Percentiles rank a stretch among this genome's conserved stretches.
Evolutionary conservation across 2,888 invertebrate genomes (phyloP).

Genomic region (Apotomis turbidana): DNA sequence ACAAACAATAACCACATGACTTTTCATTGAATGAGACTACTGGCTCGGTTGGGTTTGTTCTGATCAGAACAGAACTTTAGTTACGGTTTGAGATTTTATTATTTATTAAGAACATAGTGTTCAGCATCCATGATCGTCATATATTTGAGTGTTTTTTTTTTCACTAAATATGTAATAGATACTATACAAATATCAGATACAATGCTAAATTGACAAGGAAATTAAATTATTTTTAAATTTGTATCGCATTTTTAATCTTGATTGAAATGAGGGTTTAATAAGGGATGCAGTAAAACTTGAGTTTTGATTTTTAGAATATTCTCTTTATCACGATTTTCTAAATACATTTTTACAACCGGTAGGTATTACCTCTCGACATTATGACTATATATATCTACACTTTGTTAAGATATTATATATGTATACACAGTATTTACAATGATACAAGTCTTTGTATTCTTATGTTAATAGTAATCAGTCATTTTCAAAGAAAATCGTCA

Average conservation of each 20-base stretch:
- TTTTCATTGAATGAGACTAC: background rate
- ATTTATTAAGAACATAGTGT: too few relatives aligned
- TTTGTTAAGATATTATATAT: conserved; percentile 60
- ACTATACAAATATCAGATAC: too few relatives aligned
- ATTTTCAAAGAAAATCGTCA: conserved; percentile 57
- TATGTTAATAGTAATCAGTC: conserved; percentile 71
- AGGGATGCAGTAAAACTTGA: conserved; percentile 17
- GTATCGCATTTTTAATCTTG: background rate
- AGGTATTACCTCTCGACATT: conserved; percentile 52
- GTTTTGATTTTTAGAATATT: conserved; percentile 45
- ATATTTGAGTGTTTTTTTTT: too few relatives aligned
- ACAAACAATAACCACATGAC: conserved; percentile 34
- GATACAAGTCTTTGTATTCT: conserved; percentile 52
- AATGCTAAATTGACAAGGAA: too few relatives aligned
- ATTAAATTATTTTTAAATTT: background rate
- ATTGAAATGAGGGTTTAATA: background rate
- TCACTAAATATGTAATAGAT: too few relatives aligned
- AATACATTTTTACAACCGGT: conserved; percentile 66
- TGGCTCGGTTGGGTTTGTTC: too few relatives aligned
- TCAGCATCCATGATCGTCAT: too few relatives aligned
- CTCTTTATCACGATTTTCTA: conserved; percentile 59
- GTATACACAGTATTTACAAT: conserved; percentile 62
- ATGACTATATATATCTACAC: conserved; percentile 57
- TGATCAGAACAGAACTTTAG: too few relatives aligned
- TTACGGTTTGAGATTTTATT: too few relatives aligned